A percentile compares a stretch with the other conserved stretches of the same genome.
phyloP scores from a whole-genome alignment of 2,113 vertebrate genomes.

The Zingel zingel region DNA sequence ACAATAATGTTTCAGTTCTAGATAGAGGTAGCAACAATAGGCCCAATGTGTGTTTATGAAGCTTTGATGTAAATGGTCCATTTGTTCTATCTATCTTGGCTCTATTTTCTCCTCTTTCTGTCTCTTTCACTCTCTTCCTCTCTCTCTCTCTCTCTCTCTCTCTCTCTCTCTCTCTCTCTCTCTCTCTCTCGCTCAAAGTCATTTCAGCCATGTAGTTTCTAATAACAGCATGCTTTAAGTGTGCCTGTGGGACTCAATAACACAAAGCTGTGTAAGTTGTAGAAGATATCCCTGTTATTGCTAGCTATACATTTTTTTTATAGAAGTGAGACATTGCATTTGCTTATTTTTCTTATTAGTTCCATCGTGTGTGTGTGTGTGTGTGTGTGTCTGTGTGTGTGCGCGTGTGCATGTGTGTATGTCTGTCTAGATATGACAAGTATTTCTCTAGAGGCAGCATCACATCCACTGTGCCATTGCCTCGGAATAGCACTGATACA shows the following conservation, averaged over 20 bases:
- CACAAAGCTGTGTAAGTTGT: slow-evolving; percentile 63
- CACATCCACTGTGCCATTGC: slow-evolving; percentile 19
- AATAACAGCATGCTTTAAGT: slow-evolving; percentile 72
- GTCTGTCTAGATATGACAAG: slow-evolving; percentile 30
- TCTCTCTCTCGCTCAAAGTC: slow-evolving; percentile 25
- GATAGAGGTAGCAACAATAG: slow-evolving; percentile 50
- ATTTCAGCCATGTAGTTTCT: slow-evolving; percentile 59
- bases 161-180: not conserved
- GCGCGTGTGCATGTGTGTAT: not conserved
- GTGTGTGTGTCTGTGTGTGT: slow-evolving; percentile 12
- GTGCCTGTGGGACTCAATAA: slow-evolving; percentile 76
- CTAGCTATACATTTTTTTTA: slow-evolving; percentile 66
- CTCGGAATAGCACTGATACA: slow-evolving; percentile 45
- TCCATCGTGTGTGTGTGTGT: slow-evolving; percentile 11
- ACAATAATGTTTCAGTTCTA: slow-evolving; percentile 26
- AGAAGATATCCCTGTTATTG: slow-evolving; percentile 63
- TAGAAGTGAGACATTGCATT: slow-evolving; percentile 66
- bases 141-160: slow-evolving; percentile 12
- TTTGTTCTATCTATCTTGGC: slow-evolving; percentile 64
- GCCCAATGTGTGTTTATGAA: slow-evolving; percentile 62
- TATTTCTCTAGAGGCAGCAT: slow-evolving; percentile 53
- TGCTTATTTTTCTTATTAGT: slow-evolving; percentile 74
- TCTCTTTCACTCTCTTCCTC: not conserved
- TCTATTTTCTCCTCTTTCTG: slow-evolving; percentile 28
- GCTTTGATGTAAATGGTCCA: slow-evolving; percentile 74